Base-by-base conservation (phyloP, 2,888 invertebrate species). In the Blera fallax region DNA sequence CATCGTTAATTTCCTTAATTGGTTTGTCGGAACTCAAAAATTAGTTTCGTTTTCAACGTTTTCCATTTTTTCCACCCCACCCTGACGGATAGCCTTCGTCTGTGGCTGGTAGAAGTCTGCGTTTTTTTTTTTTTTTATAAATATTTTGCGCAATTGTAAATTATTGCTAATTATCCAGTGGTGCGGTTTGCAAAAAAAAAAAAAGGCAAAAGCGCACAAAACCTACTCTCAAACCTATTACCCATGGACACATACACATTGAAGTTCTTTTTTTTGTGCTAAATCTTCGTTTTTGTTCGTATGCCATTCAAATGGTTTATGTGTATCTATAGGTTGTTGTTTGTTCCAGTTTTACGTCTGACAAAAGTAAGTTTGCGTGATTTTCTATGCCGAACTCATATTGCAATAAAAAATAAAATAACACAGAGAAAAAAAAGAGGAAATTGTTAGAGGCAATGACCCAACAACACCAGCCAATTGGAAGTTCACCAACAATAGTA, bases 301-400 rank as follows among this genome's bases (percentile, higher is more conserved):
- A 21, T 40, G 21, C 18, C 21, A 62, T 69, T 69, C 54, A 54
- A 67, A 69, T 56, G 54, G 52, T 24, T 69, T n/a, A n/a, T n/a
- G 52, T 10, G 54, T 67, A 48, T 37, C 67, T 58, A 48, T 45
- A 18, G 54, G 21, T 37, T 21, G 37, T 32, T 64, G 52, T 69
- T 81, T 85, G 85, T 81, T 85, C 81, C 72, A 85, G 77, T 81
- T 40, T 85, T 77, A 76, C 58, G 65, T 52, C 62, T 81, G 85
- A 72, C 67, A 70, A 18, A 54, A 29, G 18, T 58, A 65, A 67
- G 78, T 79, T 83, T 73, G 83, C 83, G 82, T 83, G 82, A 72
- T 64, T 81, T 70, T 69, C 29, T 69, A 1, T 37, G 50, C 70
- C 76, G 52, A 82, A 65, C 62, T 62, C 4, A 37, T 11, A 7